Conservation (phyloP, 2,888 invertebrate genomes). For the Cryptocephalus primarius region DNA sequence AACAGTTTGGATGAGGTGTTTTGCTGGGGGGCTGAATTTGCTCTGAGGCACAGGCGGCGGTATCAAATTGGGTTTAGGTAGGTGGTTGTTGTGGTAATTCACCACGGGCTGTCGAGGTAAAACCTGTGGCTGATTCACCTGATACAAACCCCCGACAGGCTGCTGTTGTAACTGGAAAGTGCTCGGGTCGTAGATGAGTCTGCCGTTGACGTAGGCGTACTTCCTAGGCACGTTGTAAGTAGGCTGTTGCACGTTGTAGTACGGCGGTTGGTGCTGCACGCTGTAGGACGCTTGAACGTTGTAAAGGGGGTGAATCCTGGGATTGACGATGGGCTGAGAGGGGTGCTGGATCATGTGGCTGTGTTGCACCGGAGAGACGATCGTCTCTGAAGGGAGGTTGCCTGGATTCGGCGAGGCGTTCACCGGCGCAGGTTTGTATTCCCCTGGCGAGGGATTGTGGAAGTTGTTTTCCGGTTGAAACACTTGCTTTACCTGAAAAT, state of each 20-base stretch:
- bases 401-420: conserved; percentile 1
- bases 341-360: conserved; percentile 16
- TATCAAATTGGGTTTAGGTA: not conserved
- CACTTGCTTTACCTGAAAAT: not conserved
- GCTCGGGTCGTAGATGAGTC: conserved; percentile 19
- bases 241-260: not conserved
- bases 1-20: conserved; percentile 5
- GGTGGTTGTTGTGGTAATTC: not conserved
- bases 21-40: conserved; percentile 6
- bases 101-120: not conserved
- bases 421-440: not conserved
- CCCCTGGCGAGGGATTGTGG: too few relatives aligned
- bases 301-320: conserved; percentile 16
- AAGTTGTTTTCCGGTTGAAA: too few relatives aligned
- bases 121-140: conserved; percentile 6
- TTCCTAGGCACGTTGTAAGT: conserved; percentile 18
- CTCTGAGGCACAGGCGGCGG: conserved; percentile 1
- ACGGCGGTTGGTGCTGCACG: conserved; percentile 5
- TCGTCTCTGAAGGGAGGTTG: conserved; percentile 7
- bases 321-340: conserved; percentile 6
- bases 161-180: conserved; percentile 3
- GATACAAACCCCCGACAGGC: conserved; percentile 6
- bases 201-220: conserved; percentile 23
- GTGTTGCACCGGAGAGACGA: conserved; percentile 23
- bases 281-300: conserved; percentile 9